Evolutionary conservation across 2,888 invertebrate genomes (phyloP).

Genomic region (Imbricaverruca yamaguchii): DNA sequence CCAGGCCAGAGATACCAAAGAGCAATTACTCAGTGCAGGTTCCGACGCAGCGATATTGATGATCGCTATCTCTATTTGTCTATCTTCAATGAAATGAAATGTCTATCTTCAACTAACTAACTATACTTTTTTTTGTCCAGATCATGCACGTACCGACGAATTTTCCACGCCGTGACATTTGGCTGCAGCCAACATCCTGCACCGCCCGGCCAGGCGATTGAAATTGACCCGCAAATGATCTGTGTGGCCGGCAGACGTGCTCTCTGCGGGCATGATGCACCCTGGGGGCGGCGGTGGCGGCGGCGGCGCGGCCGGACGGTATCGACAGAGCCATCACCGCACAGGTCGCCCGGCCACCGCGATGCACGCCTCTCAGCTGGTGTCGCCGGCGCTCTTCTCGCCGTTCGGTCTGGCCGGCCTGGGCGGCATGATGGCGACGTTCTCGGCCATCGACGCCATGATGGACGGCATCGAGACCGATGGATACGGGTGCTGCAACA

Average conservation of each 20-base stretch:
- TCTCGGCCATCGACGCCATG: constrained; percentile 23
- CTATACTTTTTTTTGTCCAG: too few species aligned
- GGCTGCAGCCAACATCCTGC: too few species aligned
- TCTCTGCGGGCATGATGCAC: constrained; percentile 27
- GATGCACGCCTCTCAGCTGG: neutral
- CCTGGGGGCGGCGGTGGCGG: neutral
- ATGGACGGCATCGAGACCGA: constrained; percentile 16
- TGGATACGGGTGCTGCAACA: constrained; percentile 30
- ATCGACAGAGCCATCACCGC: neutral
- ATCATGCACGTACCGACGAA: too few species aligned
- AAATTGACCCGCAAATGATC: too few species aligned
- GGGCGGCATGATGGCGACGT: constrained; percentile 26
- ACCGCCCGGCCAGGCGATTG: too few species aligned
- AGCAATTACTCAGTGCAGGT: too few species aligned
- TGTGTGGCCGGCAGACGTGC: constrained; percentile 36
- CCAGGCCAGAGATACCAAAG: too few species aligned
- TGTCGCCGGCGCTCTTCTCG: constrained; percentile 22
- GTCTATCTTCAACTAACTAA: too few species aligned
- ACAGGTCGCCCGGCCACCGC: neutral
- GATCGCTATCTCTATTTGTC: too few species aligned
- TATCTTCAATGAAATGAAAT: too few species aligned
- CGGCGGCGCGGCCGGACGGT: neutral
- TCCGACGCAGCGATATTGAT: too few species aligned
- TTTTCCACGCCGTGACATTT: too few species aligned
- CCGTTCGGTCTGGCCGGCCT: constrained; percentile 22